A percentile compares a stretch with the other conserved stretches of the same genome.
These are phyloP conservation scores for Ibycter americanus DNA, from an alignment of 2,797 vertebrate species.

Conservation along the genomic window DNA sequence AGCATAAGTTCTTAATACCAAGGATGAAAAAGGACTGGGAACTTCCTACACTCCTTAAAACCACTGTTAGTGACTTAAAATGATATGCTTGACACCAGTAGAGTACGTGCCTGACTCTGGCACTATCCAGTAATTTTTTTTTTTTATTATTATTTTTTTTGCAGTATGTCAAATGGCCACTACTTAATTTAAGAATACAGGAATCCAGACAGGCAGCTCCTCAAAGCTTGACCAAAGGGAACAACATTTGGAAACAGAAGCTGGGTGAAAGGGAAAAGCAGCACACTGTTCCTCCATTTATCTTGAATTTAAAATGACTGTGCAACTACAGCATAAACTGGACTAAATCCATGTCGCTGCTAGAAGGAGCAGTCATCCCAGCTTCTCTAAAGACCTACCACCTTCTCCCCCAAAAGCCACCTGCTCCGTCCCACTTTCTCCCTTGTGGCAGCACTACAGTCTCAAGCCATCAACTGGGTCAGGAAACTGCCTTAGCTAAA, in stretches of 20 bases:
- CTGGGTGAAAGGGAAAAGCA: not conserved
- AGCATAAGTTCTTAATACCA: not conserved
- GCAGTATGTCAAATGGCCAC: not conserved
- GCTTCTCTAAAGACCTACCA: not conserved
- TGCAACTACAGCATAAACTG: not conserved
- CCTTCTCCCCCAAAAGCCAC: not conserved
- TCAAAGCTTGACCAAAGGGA: not conserved
- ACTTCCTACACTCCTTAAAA: not conserved
- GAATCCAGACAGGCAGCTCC: not conserved
- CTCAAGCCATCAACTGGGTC: not conserved
- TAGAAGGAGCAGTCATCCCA: not conserved
- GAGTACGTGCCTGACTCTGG: not conserved
- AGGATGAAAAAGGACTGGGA: not conserved
- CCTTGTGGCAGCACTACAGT: not conserved
- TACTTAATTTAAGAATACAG: not conserved
- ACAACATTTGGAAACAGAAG: not conserved
- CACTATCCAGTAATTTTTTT: not conserved
- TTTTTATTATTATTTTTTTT: too few relatives aligned
- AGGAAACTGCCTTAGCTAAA: not conserved
- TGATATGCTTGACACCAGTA: accelerated
- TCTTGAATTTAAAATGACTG: not conserved
- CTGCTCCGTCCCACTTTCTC: not conserved
- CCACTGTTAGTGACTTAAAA: not conserved
- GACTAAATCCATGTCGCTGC: not conserved
- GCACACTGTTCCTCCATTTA: not conserved